These are phyloP conservation scores for Tachysurus fulvidraco DNA, from an alignment of 2,113 vertebrate genomes.

Conservation along the genomic window DNA sequence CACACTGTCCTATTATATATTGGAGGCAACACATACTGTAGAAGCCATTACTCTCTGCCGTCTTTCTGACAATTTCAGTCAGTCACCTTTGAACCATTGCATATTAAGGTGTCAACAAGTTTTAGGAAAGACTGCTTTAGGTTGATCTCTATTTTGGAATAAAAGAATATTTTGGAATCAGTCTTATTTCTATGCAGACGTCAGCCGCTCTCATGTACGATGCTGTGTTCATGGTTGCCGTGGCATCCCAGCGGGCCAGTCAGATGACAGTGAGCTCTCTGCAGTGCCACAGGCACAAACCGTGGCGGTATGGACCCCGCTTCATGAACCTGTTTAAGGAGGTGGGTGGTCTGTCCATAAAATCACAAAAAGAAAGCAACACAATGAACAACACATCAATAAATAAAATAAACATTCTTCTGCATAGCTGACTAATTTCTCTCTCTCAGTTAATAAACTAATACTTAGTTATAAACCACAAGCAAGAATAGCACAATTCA, in stretches of 20 bases:
- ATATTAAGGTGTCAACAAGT: conserved; percentile 6
- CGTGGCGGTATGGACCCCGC: conserved; percentile 92
- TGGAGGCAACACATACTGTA: not conserved
- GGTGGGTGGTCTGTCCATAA: conserved; percentile 69
- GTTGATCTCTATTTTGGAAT: not conserved
- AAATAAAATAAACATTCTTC: not conserved
- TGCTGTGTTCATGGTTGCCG: conserved; percentile 91
- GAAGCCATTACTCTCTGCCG: not conserved
- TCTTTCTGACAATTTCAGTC: not conserved
- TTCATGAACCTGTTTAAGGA: conserved; percentile 98
- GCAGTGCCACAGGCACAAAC: conserved; percentile 96
- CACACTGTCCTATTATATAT: conserved; percentile 7
- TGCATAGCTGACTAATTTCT: not conserved
- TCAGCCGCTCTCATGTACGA: conserved; percentile 97
- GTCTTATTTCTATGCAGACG: conserved; percentile 72
- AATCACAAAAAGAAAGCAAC: not conserved
- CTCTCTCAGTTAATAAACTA: not conserved
- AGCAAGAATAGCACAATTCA: not conserved
- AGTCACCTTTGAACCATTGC: not conserved
- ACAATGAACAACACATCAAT: not conserved
- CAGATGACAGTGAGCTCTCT: conserved; percentile 96
- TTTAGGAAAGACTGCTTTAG: not conserved
- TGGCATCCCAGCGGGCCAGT: conserved; percentile 86
- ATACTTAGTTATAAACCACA: not conserved
- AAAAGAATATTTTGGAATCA: not conserved